Conservation (phyloP, 1,140 invertebrate species). For the Spodoptera frugiperda region DNA sequence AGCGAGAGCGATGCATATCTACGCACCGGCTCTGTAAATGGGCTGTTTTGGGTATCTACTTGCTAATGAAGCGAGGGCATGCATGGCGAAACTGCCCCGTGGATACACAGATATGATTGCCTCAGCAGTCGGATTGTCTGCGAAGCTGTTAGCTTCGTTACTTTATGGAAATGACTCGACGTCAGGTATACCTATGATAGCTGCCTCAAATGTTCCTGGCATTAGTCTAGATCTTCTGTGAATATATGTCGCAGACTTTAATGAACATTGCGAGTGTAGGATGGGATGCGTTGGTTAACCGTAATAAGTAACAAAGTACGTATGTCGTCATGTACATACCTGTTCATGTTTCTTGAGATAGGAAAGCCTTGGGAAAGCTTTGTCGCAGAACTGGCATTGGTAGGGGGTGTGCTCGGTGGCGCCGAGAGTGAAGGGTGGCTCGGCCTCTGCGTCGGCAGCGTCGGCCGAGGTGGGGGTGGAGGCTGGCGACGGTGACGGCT, state of each 20-base stretch:
- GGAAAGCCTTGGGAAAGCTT: conserved; percentile 94
- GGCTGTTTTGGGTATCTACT: conserved; percentile 81
- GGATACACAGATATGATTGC: conserved; percentile 74
- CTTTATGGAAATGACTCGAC: conserved; percentile 61
- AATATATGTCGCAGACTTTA: conserved; percentile 17
- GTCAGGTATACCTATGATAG: conserved; percentile 2
- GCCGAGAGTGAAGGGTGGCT: conserved; percentile 89
- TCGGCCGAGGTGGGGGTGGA: conserved; percentile 89
- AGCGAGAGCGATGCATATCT: conserved; percentile 82
- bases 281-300: conserved; percentile 5
- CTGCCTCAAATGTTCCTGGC: background rate
- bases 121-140: conserved; percentile 70
- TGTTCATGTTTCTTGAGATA: conserved; percentile 97
- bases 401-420: conserved; percentile 92
- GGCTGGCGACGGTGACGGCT: conserved; percentile 86
- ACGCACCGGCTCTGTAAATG: conserved; percentile 77
- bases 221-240: conserved; percentile 4
- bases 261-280: conserved; percentile 23
- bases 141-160: conserved; percentile 59
- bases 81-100: conserved; percentile 72
- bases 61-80: conserved; percentile 79
- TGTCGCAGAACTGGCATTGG: conserved; percentile 96
- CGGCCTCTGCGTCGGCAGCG: conserved; percentile 86
- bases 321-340: conserved; percentile 84
- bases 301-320: background rate